Base-by-base conservation (phyloP, 2,888 invertebrate genomes). In the Erebia ligea region DNA sequence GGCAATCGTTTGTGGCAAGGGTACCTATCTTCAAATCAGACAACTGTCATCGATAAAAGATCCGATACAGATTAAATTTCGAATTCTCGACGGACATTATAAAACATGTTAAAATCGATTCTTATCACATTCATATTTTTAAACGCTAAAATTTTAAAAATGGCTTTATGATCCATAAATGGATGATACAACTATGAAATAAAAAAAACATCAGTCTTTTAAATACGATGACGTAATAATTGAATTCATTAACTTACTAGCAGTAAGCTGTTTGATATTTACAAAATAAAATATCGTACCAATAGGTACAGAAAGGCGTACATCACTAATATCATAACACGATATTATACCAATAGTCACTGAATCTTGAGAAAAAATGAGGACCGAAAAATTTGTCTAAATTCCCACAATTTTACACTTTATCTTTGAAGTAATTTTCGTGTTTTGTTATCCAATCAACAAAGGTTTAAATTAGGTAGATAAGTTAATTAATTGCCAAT, bases 181-280 rank as follows among this genome's bases (percentile, higher is more conserved):
- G 89, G 88, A 87, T 80, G 83, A 83, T 85, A 88, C 69, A 84
- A 81, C 88, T 90, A 90, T 79, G 76, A 67, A 71, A 52, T 83
- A 83, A 84, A 85, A 85, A 34, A 86, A 81, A 86, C 82, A 86
- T 92, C 92, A 92, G 92, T 92, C 92, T 92, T 92, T 88, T 86
- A 82, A 85, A 86, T 89, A 87, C 81, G 67, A 73, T 67, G 64
- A 68, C 48, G 54, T 40, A 54, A 50, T 52, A 85, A 45, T 66
- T 69, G 59, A 65, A 42, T 65, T 69, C 34, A 65, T 42, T 54
- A 59, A 54, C 70, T 61, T 66, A 66, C 69, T 45, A 42, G 40
- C 52, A 25, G 61, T 52, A 70, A 70, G 68, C 68, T 50, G 57
- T 65, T 68, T 57, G 34, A 73, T 59, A 72, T 62, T 66, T 73